Evolutionary conservation across 2,888 invertebrate species (phyloP).

Genomic region (Digitonthophagus gazella): DNA sequence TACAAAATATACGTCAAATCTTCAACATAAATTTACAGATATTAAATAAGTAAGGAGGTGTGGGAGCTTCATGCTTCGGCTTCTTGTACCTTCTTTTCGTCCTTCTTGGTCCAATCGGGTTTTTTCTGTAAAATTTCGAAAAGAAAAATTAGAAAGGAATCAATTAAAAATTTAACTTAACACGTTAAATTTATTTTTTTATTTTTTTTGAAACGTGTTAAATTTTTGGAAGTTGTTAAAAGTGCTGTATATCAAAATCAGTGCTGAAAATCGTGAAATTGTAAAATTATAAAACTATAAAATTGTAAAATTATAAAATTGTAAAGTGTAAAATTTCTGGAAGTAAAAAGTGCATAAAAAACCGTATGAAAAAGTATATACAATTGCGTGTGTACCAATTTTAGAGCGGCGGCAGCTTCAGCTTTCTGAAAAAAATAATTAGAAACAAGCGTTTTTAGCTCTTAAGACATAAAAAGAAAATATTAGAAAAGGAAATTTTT

Average conservation of each 20-base stretch:
- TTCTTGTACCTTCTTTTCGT: slow-evolving; percentile 82
- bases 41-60: slow-evolving; percentile 4
- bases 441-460: background rate
- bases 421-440: slow-evolving; percentile 24
- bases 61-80: slow-evolving; percentile 71
- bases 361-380: slow-evolving; percentile 14
- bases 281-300: too few species aligned
- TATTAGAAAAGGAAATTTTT: too few species aligned
- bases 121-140: slow-evolving; percentile 73
- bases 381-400: slow-evolving; percentile 13
- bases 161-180: slow-evolving; percentile 20
- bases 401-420: slow-evolving; percentile 18
- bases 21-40: slow-evolving; percentile 15
- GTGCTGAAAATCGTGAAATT: background rate
- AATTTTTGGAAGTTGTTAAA: slow-evolving; percentile 12
- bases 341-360: slow-evolving; percentile 1
- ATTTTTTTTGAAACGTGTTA: background rate
- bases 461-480: slow-evolving; percentile 4
- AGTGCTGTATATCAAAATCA: slow-evolving; percentile 11
- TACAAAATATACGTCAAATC: slow-evolving; percentile 13
- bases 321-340: too few species aligned
- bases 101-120: slow-evolving; percentile 94
- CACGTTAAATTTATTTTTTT: background rate
- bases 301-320: too few species aligned
- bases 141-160: slow-evolving; percentile 24